phyloP scores from a whole-genome alignment of 2,888 invertebrate species.

The Protodeltote pygarga region DNA sequence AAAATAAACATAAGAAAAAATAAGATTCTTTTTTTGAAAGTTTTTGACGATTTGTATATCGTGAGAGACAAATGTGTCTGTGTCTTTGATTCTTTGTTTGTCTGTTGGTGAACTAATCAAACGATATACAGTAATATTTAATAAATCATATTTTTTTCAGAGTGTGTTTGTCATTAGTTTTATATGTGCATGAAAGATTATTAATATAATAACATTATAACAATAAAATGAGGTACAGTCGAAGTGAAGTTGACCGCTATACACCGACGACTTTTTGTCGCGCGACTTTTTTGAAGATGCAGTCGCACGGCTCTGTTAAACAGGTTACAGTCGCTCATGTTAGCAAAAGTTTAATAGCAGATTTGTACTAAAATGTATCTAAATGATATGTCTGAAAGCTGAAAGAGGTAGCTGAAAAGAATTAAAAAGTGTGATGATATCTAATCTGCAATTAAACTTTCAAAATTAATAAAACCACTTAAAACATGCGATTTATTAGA shows the following conservation, averaged over 20 bases:
- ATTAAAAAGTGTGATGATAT: slow-evolving; percentile 17
- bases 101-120: slow-evolving; percentile 54
- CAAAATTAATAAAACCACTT: slow-evolving; percentile 12
- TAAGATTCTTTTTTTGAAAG: slow-evolving; percentile 50
- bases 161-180: slow-evolving; percentile 86
- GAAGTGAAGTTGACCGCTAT: slow-evolving; percentile 54
- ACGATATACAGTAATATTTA: slow-evolving; percentile 57
- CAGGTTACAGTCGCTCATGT: slow-evolving; percentile 27
- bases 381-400: slow-evolving; percentile 18
- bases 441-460: slow-evolving; percentile 48
- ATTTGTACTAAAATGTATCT: slow-evolving; percentile 26
- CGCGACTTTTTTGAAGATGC: slow-evolving; percentile 29
- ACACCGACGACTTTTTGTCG: slow-evolving; percentile 27
- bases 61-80: slow-evolving; percentile 54
- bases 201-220: slow-evolving; percentile 66
- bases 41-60: slow-evolving; percentile 48
- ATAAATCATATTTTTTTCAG: slow-evolving; percentile 62
- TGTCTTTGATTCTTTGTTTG: slow-evolving; percentile 56
- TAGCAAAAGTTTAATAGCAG: slow-evolving; percentile 44
- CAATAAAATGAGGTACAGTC: slow-evolving; percentile 61
- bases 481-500: slow-evolving; percentile 18
- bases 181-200: slow-evolving; percentile 86
- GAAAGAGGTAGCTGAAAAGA: slow-evolving; percentile 39
- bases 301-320: slow-evolving; percentile 36
- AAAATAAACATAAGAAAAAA: slow-evolving; percentile 65